Base-by-base conservation (phyloP, 2,113 vertebrate genomes). In the Rhinolophus sinicus region DNA sequence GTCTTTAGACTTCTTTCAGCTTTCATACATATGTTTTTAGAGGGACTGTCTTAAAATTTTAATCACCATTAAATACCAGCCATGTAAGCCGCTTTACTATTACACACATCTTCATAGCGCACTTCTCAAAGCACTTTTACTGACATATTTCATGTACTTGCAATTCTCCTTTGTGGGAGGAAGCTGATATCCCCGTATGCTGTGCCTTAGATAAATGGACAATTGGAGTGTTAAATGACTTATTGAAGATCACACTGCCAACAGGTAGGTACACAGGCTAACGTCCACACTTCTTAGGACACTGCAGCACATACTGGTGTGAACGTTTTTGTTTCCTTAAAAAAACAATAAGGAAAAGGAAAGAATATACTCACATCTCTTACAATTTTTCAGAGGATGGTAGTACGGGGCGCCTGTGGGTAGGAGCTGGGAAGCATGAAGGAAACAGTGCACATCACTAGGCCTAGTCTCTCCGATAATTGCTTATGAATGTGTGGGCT, bases 221-320 rank as follows among this genome's bases (percentile, higher is more conserved):
- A 89, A 22, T 16, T 11, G 21, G 40, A 54, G 22, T 33, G 3
- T 10, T 35, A 24, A 47, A 18, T 85, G 76, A 67, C 58, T 47
- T 69, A 26, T 1, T n/a, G 30, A 35, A 54, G 30, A 30, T 24
- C 24, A 4, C 28, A 3, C 7, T 50, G 10, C 18, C 4, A 10
- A 50, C 9, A 7, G 30, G 16, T 47, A 21, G 6, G 1, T 38
- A 6, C 1, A 3, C 4, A 18, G 67, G 21, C 69, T 10, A 24
- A 58, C 52, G 22, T 62, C 56, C 77, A 54, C 13, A 58, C 19
- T 75, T 33, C 19, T 47, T n/a, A 35, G 28, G 62, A 52, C 9
- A 4, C 1, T 7, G 15, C 0, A 3, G 18, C 35, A 13, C 5
- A 3, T 56, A 38, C 40, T 56, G 6, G 8, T 40, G 4, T 38